Percentiles rank a stretch among this genome's conserved stretches.
These are phyloP conservation scores for Neopipo cinnamomea DNA, from an alignment of 2,113 vertebrate genomes.

Conservation along the genomic window DNA sequence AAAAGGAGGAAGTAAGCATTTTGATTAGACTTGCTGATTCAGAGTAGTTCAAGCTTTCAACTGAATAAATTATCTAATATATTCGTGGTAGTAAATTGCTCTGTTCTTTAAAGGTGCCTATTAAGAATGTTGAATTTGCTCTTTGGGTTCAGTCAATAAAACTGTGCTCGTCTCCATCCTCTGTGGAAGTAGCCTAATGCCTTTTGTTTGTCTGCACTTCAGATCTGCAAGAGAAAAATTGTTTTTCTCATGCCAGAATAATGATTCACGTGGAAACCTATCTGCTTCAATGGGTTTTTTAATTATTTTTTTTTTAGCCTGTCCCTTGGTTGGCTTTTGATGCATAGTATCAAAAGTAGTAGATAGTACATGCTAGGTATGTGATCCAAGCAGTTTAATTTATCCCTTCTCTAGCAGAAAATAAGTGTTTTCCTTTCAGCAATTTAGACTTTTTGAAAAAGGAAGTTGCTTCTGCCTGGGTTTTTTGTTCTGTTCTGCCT, in stretches of 20 bases:
- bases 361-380: not conserved
- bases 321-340: not conserved
- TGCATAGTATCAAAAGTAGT: not conserved
- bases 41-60: conserved; percentile 8
- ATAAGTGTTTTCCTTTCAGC: not conserved
- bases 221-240: not conserved
- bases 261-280: not conserved
- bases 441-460: not conserved
- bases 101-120: not conserved
- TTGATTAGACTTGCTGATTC: conserved; percentile 22
- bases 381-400: not conserved
- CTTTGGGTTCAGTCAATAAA: not conserved
- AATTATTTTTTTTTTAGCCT: not conserved
- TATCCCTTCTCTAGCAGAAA: not conserved
- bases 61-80: not conserved
- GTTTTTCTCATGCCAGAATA: not conserved
- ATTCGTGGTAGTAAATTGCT: not conserved
- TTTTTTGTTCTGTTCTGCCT: not conserved
- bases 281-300: not conserved
- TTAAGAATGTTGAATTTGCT: not conserved
- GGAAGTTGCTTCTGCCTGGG: not conserved
- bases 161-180: not conserved
- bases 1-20: not conserved
- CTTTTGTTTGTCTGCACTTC: not conserved
- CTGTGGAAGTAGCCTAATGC: not conserved